These are phyloP conservation scores for Pocillopora grandis DNA, from an alignment of 92 coral and sea anemone genomes.

Conservation along the genomic window DNA sequence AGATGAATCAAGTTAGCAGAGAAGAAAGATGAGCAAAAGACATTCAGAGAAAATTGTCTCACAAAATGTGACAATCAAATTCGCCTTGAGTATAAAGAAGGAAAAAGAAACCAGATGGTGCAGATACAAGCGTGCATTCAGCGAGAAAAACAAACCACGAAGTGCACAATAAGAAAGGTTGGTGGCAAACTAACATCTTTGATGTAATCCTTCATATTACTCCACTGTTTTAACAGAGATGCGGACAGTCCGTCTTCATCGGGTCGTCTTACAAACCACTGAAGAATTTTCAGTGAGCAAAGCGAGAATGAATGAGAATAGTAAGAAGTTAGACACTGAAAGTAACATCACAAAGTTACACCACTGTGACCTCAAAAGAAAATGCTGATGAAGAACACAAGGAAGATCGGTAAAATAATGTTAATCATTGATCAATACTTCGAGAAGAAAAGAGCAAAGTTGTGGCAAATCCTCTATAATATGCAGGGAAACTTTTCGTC, in stretches of 20 bases:
- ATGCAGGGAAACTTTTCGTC: too few species aligned
- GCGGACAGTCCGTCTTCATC: slow-evolving; percentile 72
- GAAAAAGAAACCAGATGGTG: background rate
- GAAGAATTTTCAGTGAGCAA: slow-evolving; percentile 16
- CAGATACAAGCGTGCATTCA: background rate
- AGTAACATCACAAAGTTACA: background rate
- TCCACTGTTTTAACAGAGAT: slow-evolving; percentile 77
- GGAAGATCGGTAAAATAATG: background rate
- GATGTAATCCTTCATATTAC: slow-evolving; percentile 76
- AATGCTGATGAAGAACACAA: background rate
- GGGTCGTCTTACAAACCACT: slow-evolving; percentile 69
- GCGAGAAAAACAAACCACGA: background rate
- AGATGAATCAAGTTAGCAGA: background rate
- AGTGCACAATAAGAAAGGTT: background rate
- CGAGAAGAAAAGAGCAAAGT: background rate
- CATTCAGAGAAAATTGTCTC: background rate
- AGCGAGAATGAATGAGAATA: slow-evolving; percentile 32
- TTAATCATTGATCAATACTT: too few species aligned
- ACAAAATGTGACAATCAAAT: background rate
- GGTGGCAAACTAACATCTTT: slow-evolving; percentile 78
- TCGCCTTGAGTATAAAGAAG: background rate
- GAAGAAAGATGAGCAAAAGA: background rate
- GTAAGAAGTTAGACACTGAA: background rate
- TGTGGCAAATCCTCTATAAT: background rate
- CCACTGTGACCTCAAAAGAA: background rate